phyloP scores from a whole-genome alignment of 1,140 invertebrate genomes.

The Bilobella aurantiaca region DNA sequence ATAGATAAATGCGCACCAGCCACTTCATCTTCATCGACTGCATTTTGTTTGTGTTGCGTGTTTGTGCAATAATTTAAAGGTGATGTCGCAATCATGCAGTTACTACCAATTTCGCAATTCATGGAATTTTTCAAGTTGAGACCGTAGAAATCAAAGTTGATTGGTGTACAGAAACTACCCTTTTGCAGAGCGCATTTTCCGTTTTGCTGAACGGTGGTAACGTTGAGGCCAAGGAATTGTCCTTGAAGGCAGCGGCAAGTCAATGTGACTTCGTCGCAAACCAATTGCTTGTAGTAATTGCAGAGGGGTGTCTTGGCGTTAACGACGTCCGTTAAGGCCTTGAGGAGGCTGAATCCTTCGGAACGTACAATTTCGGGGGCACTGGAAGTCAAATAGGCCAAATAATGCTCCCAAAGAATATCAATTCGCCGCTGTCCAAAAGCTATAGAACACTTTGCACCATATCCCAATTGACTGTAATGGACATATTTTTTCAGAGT shows the following conservation, averaged over 20 bases:
- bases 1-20: too few species aligned
- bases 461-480: background rate
- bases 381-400: background rate
- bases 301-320: background rate
- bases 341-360: background rate
- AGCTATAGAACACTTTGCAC: background rate
- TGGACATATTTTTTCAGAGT: background rate
- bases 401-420: background rate
- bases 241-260: background rate
- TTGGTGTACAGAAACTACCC: background rate
- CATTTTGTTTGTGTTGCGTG: too few species aligned
- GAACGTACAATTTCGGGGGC: background rate
- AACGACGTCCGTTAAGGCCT: background rate
- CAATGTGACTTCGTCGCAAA: background rate
- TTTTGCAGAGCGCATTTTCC: background rate
- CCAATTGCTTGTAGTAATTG: constrained; percentile 2
- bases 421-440: background rate
- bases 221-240: background rate
- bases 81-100: background rate
- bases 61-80: too few species aligned
- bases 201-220: background rate
- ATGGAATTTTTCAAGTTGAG: background rate
- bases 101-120: background rate
- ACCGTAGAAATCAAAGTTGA: background rate
- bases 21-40: background rate